Percentiles rank a stretch among this genome's conserved stretches.
Conservation (phyloP, 2,113 vertebrate species). For the Prinia subflava region DNA sequence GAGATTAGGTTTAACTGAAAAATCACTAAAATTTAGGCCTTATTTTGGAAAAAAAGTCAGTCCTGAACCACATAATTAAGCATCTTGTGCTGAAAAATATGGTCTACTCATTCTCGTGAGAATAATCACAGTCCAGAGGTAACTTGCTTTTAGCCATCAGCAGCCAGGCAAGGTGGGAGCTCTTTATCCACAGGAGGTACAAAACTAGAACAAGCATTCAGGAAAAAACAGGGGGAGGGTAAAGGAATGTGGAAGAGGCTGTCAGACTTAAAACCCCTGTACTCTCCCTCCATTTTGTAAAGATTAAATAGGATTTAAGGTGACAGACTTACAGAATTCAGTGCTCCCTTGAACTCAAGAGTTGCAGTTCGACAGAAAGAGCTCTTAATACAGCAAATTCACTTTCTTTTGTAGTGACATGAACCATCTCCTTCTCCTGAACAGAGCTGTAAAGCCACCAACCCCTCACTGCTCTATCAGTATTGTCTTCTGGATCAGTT, state of each 20-base stretch:
- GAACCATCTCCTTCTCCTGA: background rate
- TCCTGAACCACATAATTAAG: background rate
- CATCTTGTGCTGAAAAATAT: background rate
- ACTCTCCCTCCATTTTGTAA: background rate
- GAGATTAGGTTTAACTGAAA: background rate
- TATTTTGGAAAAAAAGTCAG: background rate
- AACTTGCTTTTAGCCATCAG: background rate
- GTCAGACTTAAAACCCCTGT: background rate
- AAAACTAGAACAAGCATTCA: background rate
- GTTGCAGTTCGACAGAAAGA: background rate
- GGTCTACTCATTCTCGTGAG: background rate
- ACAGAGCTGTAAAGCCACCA: background rate
- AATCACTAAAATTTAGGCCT: background rate
- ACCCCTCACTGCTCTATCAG: background rate
- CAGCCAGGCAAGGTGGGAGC: background rate
- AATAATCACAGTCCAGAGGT: background rate
- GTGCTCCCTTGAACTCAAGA: background rate
- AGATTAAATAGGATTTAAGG: background rate
- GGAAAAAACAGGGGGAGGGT: background rate
- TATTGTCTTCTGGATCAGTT: background rate
- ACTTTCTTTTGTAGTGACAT: background rate
- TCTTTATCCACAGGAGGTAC: background rate
- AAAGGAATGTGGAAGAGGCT: background rate
- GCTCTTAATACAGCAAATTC: background rate
- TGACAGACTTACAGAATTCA: background rate